These are phyloP conservation scores for Delphinapterus leucas DNA, from an alignment of 2,113 vertebrate genomes.

Conservation along the genomic window DNA sequence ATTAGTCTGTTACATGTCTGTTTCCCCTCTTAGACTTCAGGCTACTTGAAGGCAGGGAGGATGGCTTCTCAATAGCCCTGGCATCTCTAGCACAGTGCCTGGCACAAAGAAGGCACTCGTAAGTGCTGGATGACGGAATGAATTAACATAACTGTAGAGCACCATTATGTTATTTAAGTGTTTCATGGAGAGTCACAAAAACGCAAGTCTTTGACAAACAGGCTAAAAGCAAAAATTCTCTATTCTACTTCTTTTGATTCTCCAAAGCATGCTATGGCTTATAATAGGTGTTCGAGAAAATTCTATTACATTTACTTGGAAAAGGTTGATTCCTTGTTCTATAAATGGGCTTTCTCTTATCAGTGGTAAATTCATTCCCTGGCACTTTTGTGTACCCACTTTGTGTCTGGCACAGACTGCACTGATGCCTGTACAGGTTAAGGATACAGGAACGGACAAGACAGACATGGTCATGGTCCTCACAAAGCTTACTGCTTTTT, in stretches of 20 bases:
- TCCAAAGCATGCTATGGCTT: neutral
- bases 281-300: neutral
- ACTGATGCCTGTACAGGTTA: neutral
- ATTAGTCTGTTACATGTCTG: neutral
- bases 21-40: neutral
- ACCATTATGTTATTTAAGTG: neutral
- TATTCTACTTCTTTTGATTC: neutral
- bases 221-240: neutral
- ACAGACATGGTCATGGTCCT: neutral
- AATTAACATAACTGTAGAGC: neutral
- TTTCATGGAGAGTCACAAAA: neutral
- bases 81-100: neutral
- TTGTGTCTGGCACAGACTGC: neutral
- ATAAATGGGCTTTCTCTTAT: neutral
- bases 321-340: neutral
- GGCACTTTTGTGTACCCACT: neutral
- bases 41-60: neutral
- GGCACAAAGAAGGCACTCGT: neutral
- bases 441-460: neutral
- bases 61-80: neutral
- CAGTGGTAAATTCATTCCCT: neutral
- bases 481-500: accelerated
- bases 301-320: neutral
- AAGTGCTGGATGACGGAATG: neutral
- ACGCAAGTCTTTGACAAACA: neutral